These are phyloP conservation scores for Osmoderma eremita DNA, from an alignment of 2,888 invertebrate species.

Conservation along the genomic window DNA sequence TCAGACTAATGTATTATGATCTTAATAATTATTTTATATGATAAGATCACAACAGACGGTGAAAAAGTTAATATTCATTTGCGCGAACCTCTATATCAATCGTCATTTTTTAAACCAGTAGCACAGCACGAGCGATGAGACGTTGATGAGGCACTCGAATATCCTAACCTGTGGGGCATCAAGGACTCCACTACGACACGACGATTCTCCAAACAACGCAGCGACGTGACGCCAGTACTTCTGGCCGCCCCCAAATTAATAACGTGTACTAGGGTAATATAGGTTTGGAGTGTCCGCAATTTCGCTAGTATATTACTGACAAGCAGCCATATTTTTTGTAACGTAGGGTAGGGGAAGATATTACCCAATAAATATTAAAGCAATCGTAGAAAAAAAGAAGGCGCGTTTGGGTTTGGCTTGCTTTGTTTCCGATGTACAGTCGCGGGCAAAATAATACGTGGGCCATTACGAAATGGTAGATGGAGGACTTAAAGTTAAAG, in stretches of 20 bases:
- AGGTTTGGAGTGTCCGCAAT: not conserved
- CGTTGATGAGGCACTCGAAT: not conserved
- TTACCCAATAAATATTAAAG: conserved; percentile 12
- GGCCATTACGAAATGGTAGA: too few species aligned
- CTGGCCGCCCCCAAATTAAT: conserved; percentile 7
- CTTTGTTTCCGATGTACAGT: too few species aligned
- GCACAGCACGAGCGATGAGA: not conserved
- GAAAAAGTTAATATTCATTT: too few species aligned
- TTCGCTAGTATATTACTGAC: not conserved
- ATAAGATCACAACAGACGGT: too few species aligned
- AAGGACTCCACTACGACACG: not conserved
- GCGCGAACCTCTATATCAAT: too few species aligned
- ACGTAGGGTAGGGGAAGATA: not conserved
- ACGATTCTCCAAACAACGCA: conserved; percentile 1
- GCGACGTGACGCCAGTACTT: conserved; percentile 3
- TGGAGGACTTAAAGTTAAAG: too few species aligned
- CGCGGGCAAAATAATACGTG: too few species aligned
- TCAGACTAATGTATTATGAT: too few species aligned
- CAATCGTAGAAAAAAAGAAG: too few species aligned
- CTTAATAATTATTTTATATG: too few species aligned
- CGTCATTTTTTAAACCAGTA: too few species aligned
- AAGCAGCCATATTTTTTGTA: conserved; percentile 3
- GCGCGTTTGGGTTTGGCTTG: too few species aligned
- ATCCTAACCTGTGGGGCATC: conserved; percentile 12
- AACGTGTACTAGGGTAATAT: conserved; percentile 13